phyloP scores from a whole-genome alignment of 2,797 vertebrate genomes.

The Cichlasoma orientale region DNA sequence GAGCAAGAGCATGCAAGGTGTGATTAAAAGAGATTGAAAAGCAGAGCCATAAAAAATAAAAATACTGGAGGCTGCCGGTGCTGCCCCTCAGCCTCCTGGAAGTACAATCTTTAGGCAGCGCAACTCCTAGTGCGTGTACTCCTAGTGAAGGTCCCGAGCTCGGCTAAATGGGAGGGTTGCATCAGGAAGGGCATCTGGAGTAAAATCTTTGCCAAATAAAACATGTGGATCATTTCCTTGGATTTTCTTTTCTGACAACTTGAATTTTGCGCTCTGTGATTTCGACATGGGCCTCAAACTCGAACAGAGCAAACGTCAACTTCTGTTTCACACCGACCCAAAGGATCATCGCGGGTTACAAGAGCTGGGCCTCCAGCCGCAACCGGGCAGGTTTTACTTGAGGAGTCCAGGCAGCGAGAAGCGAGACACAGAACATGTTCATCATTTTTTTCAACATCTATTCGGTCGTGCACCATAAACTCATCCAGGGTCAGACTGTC shows the following conservation, averaged over 20 bases:
- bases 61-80: too few species aligned
- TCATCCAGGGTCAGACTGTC: background rate
- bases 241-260: background rate
- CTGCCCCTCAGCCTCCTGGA: too few species aligned
- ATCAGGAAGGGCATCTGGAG: background rate
- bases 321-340: background rate
- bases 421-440: background rate
- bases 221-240: background rate
- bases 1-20: background rate
- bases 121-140: too few species aligned
- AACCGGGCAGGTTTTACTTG: too few species aligned
- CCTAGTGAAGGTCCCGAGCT: background rate
- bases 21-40: background rate
- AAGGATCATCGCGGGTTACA: background rate
- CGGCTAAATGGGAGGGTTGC: background rate
- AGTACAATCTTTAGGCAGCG: too few species aligned
- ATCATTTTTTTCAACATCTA: background rate
- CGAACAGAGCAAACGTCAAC: background rate
- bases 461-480: background rate
- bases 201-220: background rate
- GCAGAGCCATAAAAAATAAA: background rate
- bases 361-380: background rate
- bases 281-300: background rate
- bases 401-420: background rate
- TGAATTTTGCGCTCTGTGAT: background rate